Base-by-base conservation (phyloP, 2,888 invertebrate genomes). In the Epiperipatus broadwayi region DNA sequence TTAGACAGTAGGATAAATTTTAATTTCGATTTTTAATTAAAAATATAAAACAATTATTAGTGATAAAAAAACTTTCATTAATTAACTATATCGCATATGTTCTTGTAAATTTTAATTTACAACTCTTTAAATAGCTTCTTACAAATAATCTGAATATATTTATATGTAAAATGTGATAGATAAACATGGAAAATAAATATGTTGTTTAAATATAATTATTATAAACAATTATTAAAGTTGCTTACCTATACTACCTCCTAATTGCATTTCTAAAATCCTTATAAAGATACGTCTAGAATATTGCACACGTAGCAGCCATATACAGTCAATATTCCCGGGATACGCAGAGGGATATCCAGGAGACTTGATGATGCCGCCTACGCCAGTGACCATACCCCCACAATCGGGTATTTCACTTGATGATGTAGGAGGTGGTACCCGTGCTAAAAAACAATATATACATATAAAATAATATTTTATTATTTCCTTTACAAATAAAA, bases 271-370 rank as follows among this genome's bases (percentile, higher is more conserved):
- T n/a, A 57, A 48, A 8, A 63, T 47, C 33, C 57, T 50, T 8
- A 62, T 44, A 44, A 60, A 60, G 30, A 63, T 57, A 29, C 58
- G 50, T 41, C 56, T 55, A 21, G 51, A 44, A 25, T 53, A 52
- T 15, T 52, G 49, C 7, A 61, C 63, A 29, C 63, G 48, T 29
- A 63, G 54, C 19, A 63, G 47, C 63, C 63, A 63, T 28, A 56
- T 52, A 48, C 63, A 63, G 5, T 59, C 57, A 8, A 59, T 47
- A 28, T 59, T 55, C 18, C 49, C 52, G 0, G 58, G 56, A 42
- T 57, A 60, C 5, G 54, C 52, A 5, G 43, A 41, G 3, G 62
- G 62, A 43, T 52, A 62, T 2, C 59, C 60, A 4, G 63, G 63
- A 15, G 58, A 59, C 4, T 46, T 46, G 27, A 63, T 54, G n/a